phyloP scores from a whole-genome alignment of 2,113 vertebrate genomes.

The Nymphicus hollandicus region DNA sequence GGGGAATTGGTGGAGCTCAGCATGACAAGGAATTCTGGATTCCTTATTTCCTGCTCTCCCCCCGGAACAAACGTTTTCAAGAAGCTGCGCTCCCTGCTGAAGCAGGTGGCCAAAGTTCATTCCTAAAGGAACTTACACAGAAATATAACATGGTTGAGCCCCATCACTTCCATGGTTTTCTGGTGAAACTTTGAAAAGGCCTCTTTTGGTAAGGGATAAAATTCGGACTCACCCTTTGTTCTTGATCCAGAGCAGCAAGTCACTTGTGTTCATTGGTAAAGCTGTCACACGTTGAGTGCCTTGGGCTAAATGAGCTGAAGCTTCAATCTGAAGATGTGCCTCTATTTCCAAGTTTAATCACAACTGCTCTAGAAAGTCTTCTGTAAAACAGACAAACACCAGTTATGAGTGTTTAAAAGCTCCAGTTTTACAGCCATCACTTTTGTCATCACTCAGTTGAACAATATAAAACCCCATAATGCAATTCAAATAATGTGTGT shows the following conservation, averaged over 20 bases:
- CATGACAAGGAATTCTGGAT: background rate
- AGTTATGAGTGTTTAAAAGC: background rate
- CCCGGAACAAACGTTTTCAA: background rate
- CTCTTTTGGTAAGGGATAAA: background rate
- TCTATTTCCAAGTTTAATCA: background rate
- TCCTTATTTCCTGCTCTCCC: background rate
- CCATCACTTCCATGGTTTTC: background rate
- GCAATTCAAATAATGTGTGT: background rate
- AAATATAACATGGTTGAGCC: background rate
- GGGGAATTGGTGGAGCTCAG: background rate
- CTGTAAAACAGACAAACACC: slow-evolving; percentile 14
- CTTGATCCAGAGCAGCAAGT: background rate
- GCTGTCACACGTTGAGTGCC: background rate
- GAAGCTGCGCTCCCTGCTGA: background rate
- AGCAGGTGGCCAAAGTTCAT: background rate
- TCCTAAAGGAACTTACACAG: background rate
- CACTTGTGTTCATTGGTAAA: background rate
- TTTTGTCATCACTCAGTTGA: background rate
- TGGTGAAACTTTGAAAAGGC: background rate
- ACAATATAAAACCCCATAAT: background rate
- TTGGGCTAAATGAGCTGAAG: background rate
- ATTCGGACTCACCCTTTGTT: background rate
- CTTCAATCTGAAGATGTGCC: background rate
- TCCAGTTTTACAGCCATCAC: background rate
- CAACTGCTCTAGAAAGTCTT: background rate